Evolutionary conservation across 1,140 invertebrate species (phyloP).

Genomic region (Zeugodacus cucurbitae): DNA sequence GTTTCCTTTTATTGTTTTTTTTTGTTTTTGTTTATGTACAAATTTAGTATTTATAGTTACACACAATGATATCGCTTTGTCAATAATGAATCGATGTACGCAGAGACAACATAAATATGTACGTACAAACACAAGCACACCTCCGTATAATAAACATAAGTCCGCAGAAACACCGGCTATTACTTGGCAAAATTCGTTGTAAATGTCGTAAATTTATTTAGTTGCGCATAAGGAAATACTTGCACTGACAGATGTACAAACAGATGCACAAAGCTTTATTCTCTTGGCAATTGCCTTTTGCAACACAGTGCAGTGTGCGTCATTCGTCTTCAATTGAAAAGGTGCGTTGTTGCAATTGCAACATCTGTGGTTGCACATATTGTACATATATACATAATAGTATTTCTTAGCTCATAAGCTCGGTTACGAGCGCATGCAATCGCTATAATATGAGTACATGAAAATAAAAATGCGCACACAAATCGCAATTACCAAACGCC

Average conservation of each 20-base stretch:
- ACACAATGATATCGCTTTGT: neutral
- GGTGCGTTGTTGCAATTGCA: conserved; percentile 28
- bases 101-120: too few relatives aligned
- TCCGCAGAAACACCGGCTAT: neutral
- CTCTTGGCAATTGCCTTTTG: conserved; percentile 11
- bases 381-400: neutral
- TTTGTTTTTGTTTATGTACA: neutral
- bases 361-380: conserved; percentile 5
- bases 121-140: neutral
- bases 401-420: neutral
- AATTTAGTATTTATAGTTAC: neutral
- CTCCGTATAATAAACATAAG: neutral
- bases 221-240: neutral
- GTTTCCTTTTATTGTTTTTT: neutral
- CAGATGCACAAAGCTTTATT: neutral
- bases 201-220: conserved; percentile 23
- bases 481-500: conserved; percentile 23
- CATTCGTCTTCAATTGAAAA: conserved; percentile 30
- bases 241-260: neutral
- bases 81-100: neutral
- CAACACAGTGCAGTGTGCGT: conserved; percentile 21
- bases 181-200: neutral
- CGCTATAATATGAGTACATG: neutral
- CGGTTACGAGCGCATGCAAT: neutral
- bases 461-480: conserved; percentile 10